Base-by-base conservation (phyloP, 2,113 vertebrate species). In the Coregonus clupeaformis region DNA sequence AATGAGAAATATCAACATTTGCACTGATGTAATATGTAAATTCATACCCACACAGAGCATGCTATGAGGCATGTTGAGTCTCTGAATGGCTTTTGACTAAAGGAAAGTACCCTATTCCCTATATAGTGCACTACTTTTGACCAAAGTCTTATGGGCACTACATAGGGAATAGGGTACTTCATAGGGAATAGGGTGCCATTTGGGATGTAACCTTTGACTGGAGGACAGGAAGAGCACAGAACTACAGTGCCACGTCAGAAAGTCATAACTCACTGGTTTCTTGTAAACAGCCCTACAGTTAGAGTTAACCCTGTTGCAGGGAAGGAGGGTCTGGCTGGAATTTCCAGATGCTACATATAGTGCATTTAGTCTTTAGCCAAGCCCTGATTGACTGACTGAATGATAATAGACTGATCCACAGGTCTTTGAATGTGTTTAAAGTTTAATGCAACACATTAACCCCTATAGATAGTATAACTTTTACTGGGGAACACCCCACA, bases 321-420 rank as follows among this genome's bases (percentile, higher is more conserved):
- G 72, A 65, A 20, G 20, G 72, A 65, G 75, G 57, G 57, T 45
- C 30, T 6, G 72, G 49, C 52, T 77, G 83, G 82, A 1, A 90
- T 80, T 92, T 90, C 89, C 89, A 90, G 79, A 72, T 1, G 30
- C 69, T 60, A 80, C 49, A 52, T 42, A 42, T 73, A 87, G 62
- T 69, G 60, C 42, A 24, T 77, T 7, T 64, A 18, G 12, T 6
- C 27, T 52, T 71, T 69, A 72, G 69, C 71, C 73, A 52, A 22
- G 49, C 60, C 73, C 60, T 76, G 68, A 74, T 57, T 69, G 68
- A 36, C 36, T 70, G 29, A 65, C 32, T 68, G 3, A 57, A 49
- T 14, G 1, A 55, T 42, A 9, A 27, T 13, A 55, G 52, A 55
- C 49, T 22, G 47, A 11, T 52, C 68, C 30, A 72, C n/a, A 49